Conservation (phyloP, 30 jellyfish, hydroid and myxozoan genomes). For the Hydra vulgaris region DNA sequence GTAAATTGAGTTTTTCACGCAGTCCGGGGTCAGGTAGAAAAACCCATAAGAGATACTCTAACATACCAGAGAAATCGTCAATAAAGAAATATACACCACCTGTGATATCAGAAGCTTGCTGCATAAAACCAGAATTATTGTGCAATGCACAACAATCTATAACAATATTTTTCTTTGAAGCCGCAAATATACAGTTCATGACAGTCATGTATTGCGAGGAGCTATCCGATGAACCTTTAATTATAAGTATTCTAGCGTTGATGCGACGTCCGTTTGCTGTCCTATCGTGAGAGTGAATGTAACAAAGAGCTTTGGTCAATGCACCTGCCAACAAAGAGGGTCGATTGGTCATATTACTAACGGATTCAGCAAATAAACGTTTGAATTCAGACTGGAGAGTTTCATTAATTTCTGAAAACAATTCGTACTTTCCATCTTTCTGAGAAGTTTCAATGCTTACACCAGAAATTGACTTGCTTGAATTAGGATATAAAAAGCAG, state of each 20-base stretch:
- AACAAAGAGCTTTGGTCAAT: slow-evolving; percentile 79
- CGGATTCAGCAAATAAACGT: not conserved
- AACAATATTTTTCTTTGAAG: slow-evolving; percentile 51
- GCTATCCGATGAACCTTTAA: slow-evolving; percentile 57
- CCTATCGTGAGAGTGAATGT: slow-evolving; percentile 28
- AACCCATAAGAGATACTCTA: slow-evolving; percentile 73
- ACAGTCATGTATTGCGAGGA: slow-evolving; percentile 81
- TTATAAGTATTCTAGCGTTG: slow-evolving; percentile 1
- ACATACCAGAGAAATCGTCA: slow-evolving; percentile 40
- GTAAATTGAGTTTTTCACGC: slow-evolving; percentile 51
- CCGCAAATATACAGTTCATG: slow-evolving; percentile 90
- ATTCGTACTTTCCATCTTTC: slow-evolving; percentile 82
- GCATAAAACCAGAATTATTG: slow-evolving; percentile 59
- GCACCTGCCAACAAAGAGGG: slow-evolving; percentile 72
- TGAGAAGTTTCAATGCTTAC: not conserved
- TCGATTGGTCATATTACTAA: not conserved
- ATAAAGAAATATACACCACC: slow-evolving; percentile 59
- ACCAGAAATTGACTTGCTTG: slow-evolving; percentile 9
- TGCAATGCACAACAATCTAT: slow-evolving; percentile 52
- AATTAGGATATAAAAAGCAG: slow-evolving; percentile 46
- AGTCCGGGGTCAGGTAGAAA: slow-evolving; percentile 57
- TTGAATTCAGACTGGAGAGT: slow-evolving; percentile 33
- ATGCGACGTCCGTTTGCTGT: slow-evolving; percentile 1
- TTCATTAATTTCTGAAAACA: slow-evolving; percentile 44
- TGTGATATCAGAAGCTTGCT: slow-evolving; percentile 88